Evolutionary conservation across 2,113 vertebrate species (phyloP).

Genomic region (Sinosuthora webbiana): DNA sequence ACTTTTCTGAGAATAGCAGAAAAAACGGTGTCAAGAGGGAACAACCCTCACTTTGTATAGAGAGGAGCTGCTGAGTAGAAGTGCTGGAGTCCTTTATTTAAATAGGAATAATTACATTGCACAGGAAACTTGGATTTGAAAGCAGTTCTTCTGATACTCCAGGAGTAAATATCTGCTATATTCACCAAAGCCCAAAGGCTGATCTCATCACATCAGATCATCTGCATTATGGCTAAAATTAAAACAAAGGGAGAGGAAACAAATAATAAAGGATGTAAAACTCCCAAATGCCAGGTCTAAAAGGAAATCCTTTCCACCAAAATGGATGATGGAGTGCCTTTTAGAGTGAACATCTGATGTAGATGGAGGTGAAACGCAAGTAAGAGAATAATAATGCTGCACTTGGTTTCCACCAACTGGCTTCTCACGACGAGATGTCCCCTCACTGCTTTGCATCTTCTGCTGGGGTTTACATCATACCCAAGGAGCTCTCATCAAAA

Average conservation of each 20-base stretch:
- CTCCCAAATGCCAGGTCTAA: not conserved
- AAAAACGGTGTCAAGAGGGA: constrained; percentile 37
- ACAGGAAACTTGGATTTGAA: constrained; percentile 55
- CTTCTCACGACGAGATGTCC: accelerated
- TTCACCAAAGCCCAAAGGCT: constrained; percentile 5
- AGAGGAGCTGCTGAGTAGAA: constrained; percentile 25
- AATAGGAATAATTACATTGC: constrained; percentile 52
- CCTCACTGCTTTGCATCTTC: not conserved
- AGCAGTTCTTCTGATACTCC: constrained; percentile 50
- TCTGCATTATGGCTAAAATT: not conserved
- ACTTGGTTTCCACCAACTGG: not conserved
- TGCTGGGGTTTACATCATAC: not conserved
- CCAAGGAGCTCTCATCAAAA: not conserved
- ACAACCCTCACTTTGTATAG: not conserved
- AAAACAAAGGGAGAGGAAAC: not conserved
- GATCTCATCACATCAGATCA: not conserved
- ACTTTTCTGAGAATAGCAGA: constrained; percentile 40
- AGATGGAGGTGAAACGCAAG: not conserved
- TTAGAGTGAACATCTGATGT: not conserved
- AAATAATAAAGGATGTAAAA: not conserved
- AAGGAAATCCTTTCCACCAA: not conserved
- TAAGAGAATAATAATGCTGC: not conserved
- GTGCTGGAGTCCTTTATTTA: constrained; percentile 42
- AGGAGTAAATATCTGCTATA: constrained; percentile 29
- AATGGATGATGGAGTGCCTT: not conserved